A percentile compares a stretch with the other conserved stretches of the same genome.
Conservation (phyloP, 92 coral and sea anemone species). For the Hydrozoanthus gracilis region DNA sequence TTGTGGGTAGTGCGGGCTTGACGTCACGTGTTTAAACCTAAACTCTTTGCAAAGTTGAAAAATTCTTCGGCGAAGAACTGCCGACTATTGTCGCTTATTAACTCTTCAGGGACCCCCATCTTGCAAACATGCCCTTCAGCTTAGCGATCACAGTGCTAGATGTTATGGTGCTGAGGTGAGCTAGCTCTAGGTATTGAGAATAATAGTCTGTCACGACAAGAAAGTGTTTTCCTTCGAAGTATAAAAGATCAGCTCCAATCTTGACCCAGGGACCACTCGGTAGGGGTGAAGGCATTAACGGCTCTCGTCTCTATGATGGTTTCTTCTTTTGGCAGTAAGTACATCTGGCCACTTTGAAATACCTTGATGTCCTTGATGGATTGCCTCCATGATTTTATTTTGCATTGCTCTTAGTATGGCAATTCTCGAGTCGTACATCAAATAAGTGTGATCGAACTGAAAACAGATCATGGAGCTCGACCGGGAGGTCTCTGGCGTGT, state of each 20-base stretch:
- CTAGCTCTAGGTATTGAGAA: slow-evolving; percentile 52
- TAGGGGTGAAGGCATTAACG: slow-evolving; percentile 33
- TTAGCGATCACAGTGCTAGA: slow-evolving; percentile 22
- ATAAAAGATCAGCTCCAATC: slow-evolving; percentile 52
- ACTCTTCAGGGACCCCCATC: slow-evolving; percentile 62
- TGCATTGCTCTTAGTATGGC: slow-evolving; percentile 27
- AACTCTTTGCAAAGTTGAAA: slow-evolving; percentile 26
- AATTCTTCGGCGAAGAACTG: slow-evolving; percentile 54
- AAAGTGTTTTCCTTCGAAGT: slow-evolving; percentile 37
- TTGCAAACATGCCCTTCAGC: slow-evolving; percentile 39
- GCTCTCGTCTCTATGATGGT: not conserved
- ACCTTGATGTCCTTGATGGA: slow-evolving; percentile 34
- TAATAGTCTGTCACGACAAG: slow-evolving; percentile 53
- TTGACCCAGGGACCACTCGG: slow-evolving; percentile 58
- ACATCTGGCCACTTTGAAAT: slow-evolving; percentile 33
- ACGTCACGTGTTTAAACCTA: slow-evolving; percentile 59
- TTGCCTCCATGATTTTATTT: slow-evolving; percentile 20
- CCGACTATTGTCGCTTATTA: slow-evolving; percentile 55
- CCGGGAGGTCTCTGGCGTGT: not conserved
- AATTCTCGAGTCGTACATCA: not conserved
- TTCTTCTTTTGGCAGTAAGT: not conserved
- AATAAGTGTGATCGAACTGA: too few relatives aligned
- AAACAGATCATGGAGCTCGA: too few relatives aligned
- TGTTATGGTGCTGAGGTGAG: slow-evolving; percentile 33
- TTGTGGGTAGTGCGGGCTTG: slow-evolving; percentile 27